A percentile compares a stretch with the other conserved stretches of the same genome.
phyloP scores from a whole-genome alignment of 2,113 vertebrate species.

The Nycticebus coucang region DNA sequence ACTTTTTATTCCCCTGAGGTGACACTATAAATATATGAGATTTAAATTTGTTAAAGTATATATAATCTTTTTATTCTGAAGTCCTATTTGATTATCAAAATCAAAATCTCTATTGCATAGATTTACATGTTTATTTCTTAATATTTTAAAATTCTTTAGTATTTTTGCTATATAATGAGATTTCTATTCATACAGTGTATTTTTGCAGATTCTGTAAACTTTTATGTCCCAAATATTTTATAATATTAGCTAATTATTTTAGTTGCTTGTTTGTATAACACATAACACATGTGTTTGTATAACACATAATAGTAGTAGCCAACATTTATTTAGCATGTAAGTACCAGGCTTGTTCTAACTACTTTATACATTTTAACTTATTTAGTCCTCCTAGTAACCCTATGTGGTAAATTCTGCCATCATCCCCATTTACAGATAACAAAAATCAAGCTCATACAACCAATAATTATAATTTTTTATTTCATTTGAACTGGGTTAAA shows the following conservation, averaged over 20 bases:
- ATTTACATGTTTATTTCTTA: slow-evolving; percentile 32
- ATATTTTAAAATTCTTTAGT: slow-evolving; percentile 5
- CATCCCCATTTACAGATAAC: neutral
- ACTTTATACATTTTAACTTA: slow-evolving; percentile 15
- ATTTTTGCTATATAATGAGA: neutral
- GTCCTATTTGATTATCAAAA: slow-evolving; percentile 2
- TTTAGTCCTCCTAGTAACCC: neutral
- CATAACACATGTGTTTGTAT: neutral
- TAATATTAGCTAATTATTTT: slow-evolving; percentile 32
- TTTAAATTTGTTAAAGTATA: neutral
- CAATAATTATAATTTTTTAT: neutral
- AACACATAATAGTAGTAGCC: slow-evolving; percentile 20
- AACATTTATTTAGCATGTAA: slow-evolving; percentile 28
- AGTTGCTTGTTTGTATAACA: slow-evolving; percentile 12
- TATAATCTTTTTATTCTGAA: slow-evolving; percentile 28
- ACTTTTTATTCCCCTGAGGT: slow-evolving; percentile 22
- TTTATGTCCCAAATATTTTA: slow-evolving; percentile 52
- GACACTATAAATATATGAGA: slow-evolving; percentile 4
- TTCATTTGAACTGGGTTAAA: neutral
- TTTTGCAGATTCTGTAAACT: slow-evolving; percentile 28
- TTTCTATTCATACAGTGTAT: neutral
- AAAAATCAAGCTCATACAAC: slow-evolving; percentile 7
- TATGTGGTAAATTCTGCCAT: slow-evolving; percentile 6
- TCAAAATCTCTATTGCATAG: neutral
- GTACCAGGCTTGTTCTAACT: neutral